Percentiles rank a stretch among this genome's conserved stretches.
Evolutionary conservation across 2,113 vertebrate genomes (phyloP).

Genomic region (Nerophis lumbriciformis): DNA sequence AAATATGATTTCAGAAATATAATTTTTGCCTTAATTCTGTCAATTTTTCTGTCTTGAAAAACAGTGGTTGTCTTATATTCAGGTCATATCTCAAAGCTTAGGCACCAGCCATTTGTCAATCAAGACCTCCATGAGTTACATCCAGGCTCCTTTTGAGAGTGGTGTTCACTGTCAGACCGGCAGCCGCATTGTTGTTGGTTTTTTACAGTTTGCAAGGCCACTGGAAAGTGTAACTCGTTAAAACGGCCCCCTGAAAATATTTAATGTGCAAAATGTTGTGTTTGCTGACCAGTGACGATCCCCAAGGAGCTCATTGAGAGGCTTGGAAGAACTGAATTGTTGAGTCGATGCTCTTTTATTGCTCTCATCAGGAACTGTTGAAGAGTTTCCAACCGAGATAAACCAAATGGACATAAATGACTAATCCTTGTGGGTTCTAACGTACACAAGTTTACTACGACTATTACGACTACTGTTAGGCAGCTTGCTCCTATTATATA

Average conservation of each 20-base stretch:
- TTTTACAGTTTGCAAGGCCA: conserved; percentile 1
- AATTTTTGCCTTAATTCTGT: too few relatives aligned
- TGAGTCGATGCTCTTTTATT: conserved; percentile 1
- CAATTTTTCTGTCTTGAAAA: too few relatives aligned
- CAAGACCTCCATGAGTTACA: neutral
- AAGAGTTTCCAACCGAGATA: neutral
- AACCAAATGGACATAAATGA: neutral
- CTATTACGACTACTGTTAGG: neutral
- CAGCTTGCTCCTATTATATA: neutral
- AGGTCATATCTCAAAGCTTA: neutral
- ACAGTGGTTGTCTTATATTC: too few relatives aligned
- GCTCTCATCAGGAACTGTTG: neutral
- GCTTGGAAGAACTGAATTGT: neutral
- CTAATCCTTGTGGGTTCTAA: neutral
- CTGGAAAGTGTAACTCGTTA: conserved; percentile 3
- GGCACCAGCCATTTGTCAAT: neutral
- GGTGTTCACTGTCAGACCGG: conserved; percentile 12
- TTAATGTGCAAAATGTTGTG: neutral
- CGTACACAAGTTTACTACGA: too few relatives aligned
- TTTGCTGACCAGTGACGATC: conserved; percentile 8
- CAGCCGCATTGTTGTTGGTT: conserved; percentile 5
- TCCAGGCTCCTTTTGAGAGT: neutral
- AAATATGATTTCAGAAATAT: too few relatives aligned
- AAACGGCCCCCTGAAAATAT: conserved; percentile 4
- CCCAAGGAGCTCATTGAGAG: neutral